A percentile compares a stretch with the other conserved stretches of the same genome.
These are phyloP conservation scores for Sebastes alutus DNA, from an alignment of 2,797 vertebrate genomes.

Conservation along the genomic window DNA sequence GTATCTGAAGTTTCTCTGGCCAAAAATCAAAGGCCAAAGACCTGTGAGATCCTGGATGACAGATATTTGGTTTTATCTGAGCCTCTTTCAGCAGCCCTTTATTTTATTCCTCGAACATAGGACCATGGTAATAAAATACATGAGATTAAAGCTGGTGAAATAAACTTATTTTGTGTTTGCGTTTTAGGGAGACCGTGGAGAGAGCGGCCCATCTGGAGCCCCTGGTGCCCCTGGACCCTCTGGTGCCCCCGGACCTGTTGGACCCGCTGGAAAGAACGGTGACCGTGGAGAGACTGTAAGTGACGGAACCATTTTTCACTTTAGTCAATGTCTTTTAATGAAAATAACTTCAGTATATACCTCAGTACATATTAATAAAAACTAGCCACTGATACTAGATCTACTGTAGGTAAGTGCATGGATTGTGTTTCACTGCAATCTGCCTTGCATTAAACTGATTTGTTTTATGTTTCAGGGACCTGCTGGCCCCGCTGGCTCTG, in stretches of 20 bases:
- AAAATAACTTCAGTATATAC: neutral
- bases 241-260: conserved; percentile 93
- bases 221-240: conserved; percentile 94
- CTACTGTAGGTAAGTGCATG: neutral
- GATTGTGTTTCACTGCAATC: neutral
- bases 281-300: conserved; percentile 97
- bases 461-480: conserved; percentile 85
- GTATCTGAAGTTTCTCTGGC: neutral
- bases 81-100: neutral
- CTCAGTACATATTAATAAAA: neutral
- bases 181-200: conserved; percentile 94
- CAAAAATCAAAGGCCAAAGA: neutral
- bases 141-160: neutral
- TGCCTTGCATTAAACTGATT: neutral
- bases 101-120: neutral
- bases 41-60: neutral
- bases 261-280: conserved; percentile 95
- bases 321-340: neutral
- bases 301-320: conserved; percentile 9
- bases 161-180: neutral
- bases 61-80: neutral
- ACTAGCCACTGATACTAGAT: neutral
- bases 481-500: conserved; percentile 82
- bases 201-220: conserved; percentile 87
- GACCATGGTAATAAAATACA: neutral